phyloP scores from a whole-genome alignment of 2,888 invertebrate genomes.

The Zaprionus obscuricornis region DNA sequence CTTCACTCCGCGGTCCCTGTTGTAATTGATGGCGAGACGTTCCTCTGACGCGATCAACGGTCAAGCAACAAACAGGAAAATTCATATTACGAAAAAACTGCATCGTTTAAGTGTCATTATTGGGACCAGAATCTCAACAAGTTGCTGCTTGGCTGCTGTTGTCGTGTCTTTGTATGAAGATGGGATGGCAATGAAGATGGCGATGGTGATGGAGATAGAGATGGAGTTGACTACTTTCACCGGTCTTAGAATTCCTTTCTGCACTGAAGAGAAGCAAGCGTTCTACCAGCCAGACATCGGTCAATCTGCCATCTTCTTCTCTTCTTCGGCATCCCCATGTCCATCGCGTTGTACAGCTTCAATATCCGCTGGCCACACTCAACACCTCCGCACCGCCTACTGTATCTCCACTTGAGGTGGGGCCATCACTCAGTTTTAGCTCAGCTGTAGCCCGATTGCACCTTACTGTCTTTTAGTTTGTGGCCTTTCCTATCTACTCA shows the following conservation, averaged over 20 bases:
- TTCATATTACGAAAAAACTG: constrained; percentile 75
- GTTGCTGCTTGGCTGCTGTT: constrained; percentile 56
- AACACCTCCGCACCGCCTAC: constrained; percentile 63
- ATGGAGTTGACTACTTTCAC: constrained; percentile 72
- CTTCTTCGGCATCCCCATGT: background rate
- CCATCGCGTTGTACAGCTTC: constrained; percentile 27
- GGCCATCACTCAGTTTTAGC: constrained; percentile 62
- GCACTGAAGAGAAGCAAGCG: constrained; percentile 30
- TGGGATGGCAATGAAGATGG: constrained; percentile 20
- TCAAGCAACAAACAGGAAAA: constrained; percentile 67
- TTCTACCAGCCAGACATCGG: constrained; percentile 58
- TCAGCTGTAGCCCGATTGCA: constrained; percentile 35
- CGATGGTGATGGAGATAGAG: constrained; percentile 20
- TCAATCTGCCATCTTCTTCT: constrained; percentile 48
- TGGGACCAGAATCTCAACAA: constrained; percentile 76
- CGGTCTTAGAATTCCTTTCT: constrained; percentile 66
- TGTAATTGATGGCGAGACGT: constrained; percentile 65
- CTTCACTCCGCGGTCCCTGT: constrained; percentile 35
- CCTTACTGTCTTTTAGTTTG: constrained; percentile 48
- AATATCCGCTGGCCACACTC: constrained; percentile 65
- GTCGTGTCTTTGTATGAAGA: constrained; percentile 43
- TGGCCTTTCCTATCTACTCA: constrained; percentile 56
- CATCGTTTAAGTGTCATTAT: constrained; percentile 77
- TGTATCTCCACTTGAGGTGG: constrained; percentile 39
- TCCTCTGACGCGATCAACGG: constrained; percentile 41